Percentiles rank a stretch among this genome's conserved stretches.
These are phyloP conservation scores for Rhagium mordax DNA, from an alignment of 2,888 invertebrate genomes.

Conservation along the genomic window DNA sequence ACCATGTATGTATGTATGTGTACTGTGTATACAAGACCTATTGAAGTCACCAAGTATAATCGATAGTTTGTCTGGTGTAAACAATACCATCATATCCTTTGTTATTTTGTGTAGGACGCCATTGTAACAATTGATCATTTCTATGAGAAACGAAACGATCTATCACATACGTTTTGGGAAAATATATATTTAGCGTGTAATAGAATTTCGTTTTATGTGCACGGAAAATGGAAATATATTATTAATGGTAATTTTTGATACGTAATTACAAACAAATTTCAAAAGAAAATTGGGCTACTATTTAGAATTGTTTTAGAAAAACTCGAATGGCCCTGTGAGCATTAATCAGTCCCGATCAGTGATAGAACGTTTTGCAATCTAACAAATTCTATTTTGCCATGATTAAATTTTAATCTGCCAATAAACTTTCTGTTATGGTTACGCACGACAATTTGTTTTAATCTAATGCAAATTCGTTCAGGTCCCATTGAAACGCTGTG, in stretches of 20 bases:
- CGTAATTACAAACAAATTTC: too few relatives aligned
- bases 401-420: slow-evolving; percentile 20
- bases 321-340: too few relatives aligned
- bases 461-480: slow-evolving; percentile 22
- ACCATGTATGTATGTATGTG: neutral
- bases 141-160: neutral
- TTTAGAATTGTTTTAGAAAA: too few relatives aligned
- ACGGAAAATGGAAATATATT: too few relatives aligned
- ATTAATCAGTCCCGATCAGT: neutral
- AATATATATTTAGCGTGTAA: neutral
- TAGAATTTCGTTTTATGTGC: too few relatives aligned
- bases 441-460: slow-evolving; percentile 29
- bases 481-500: slow-evolving; percentile 5
- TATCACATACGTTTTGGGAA: neutral
- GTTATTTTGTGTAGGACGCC: neutral
- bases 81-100: neutral
- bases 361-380: slow-evolving; percentile 3
- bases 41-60: neutral
- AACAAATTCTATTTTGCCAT: slow-evolving; percentile 12
- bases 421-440: neutral
- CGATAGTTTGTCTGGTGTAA: slow-evolving; percentile 1
- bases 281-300: too few relatives aligned
- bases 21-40: neutral
- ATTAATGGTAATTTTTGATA: too few relatives aligned
- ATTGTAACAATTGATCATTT: neutral